Evolutionary conservation across 2,797 vertebrate species (phyloP).

Genomic region (Tarsius wallacei): DNA sequence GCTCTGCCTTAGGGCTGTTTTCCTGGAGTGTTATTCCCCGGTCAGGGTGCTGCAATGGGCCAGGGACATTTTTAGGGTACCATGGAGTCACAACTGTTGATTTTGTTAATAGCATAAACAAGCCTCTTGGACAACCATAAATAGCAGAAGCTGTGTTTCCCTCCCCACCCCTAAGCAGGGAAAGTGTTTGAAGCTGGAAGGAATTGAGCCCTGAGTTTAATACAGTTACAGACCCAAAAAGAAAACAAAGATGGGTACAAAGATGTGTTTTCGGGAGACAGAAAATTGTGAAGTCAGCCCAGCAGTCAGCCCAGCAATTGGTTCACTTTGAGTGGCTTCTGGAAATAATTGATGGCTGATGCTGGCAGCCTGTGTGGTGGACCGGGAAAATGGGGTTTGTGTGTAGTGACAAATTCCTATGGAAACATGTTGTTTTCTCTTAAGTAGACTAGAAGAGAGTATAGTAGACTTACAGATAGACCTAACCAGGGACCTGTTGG

Average conservation of each 20-base stretch:
- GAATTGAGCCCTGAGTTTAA: conserved; percentile 36
- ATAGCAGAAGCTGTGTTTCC: conserved; percentile 61
- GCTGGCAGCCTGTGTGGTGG: not conserved
- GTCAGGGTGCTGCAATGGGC: not conserved
- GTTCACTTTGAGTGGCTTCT: conserved; percentile 21
- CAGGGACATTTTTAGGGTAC: conserved; percentile 51
- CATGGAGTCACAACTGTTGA: conserved; percentile 69
- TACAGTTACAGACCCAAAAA: conserved; percentile 40
- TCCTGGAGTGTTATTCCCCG: conserved; percentile 19
- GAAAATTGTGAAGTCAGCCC: conserved; percentile 51
- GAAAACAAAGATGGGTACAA: conserved; percentile 41
- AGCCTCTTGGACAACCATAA: conserved; percentile 62
- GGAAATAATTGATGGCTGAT: not conserved
- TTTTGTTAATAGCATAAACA: conserved; percentile 77
- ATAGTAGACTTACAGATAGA: not conserved
- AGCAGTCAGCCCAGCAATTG: not conserved
- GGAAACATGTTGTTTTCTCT: not conserved
- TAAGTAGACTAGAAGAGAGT: not conserved
- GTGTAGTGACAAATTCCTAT: not conserved
- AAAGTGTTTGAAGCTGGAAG: conserved; percentile 62
- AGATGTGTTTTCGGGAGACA: conserved; percentile 50
- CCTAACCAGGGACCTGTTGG: not conserved
- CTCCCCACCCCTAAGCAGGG: conserved; percentile 15
- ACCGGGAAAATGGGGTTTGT: not conserved
- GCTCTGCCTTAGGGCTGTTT: not conserved